Base-by-base conservation (phyloP, 2,888 invertebrate genomes). In the Leucophora obtusa region DNA sequence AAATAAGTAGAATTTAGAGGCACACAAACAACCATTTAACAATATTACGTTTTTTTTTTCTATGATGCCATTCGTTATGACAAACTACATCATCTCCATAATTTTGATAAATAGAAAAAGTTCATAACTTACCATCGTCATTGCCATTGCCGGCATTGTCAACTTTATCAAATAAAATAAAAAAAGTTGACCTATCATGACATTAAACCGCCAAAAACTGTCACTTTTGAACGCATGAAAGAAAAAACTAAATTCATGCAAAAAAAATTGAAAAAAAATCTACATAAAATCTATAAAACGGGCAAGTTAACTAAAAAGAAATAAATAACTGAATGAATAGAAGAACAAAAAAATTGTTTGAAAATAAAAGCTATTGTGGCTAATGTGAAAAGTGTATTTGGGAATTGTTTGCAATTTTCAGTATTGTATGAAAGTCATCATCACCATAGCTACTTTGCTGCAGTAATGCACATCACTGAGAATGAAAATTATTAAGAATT, bases 161-260 rank as follows among this genome's bases (percentile, higher is more conserved):
- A 59, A 21, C 51, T 17, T 68, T 58, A 73, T 47, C 59, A 60
- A 76, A 72, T 24, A 68, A 35, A 65, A 15, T 24, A 7, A 21
- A 77, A 47, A 74, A 76, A 77, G 18, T 70, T 81, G 77, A 77
- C 65, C 71, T 60, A 50, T 73, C 60, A 74, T 81, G 70, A 60
- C 65, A 66, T 65, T 59, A 72, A 76, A 65, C 76, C 63, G 59
- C 69, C 70, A 73, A 73, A 66, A 60, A 66, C 21, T 70, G 70
- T 43, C 73, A 62, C 56, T 65, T 18, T 72, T 77, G 65, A 51
- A 9, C 24, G n/a, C 43, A 28, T 54, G 66, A 65, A 60, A 66
- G 35, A 70, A 54, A n/a, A 21, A 63, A 65, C 21, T 50, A 38
- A 62, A 63, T 59, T 59, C 35, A 69, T 60, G 15, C 35, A 66